Evolutionary conservation across 2,113 vertebrate species (phyloP), one percentile per base, ranked within the genome.

Genomic region (Hypomesus transpacificus): DNA sequence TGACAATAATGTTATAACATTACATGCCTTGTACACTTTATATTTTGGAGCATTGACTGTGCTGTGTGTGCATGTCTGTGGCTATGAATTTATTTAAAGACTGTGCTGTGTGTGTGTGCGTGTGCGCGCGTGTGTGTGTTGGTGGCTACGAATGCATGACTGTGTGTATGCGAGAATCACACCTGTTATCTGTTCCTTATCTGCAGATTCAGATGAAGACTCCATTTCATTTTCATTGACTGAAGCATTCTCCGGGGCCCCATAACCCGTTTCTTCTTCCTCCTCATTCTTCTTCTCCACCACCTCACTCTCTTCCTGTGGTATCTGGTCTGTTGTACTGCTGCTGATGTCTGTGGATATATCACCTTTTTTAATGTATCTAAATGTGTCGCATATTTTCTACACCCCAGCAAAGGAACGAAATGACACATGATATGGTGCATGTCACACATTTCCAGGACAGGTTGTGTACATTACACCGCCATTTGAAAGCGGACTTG

Each of bases 291-390:
- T 13, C 39, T 56, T n/a, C 54, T 56, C 4, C 54, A n/a, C n/a
- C 54, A 56, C 54, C n/a, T 56, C n/a, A 18, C 16, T 56, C 54
- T 28, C 60, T 17, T 75, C 73, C 77, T 73, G 69, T 11, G 79
- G 21, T 72, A 79, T 86, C 61, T 75, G 60, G 28, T 86, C 86
- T 77, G 77, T 64, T 71, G 11, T 77, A 21, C 82, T 70, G 16
- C 64, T 53, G 56, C 72, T 71, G 3, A 71, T 6, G 4, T 85
- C 87, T 89, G 83, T 63, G 26, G 31, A 63, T 14, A 63, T 9
- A 28, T 2, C 22, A 21, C 14, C 14, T 2, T 17, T 28, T 31
- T 34, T 5, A 31, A 31, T 17, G 14, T 18, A 24, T 62, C 24
- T 31, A 28, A 62, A 46, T 46, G 39, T 46, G 9, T 7, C 1